Evolutionary conservation across 2,888 invertebrate species (phyloP).

Genomic region (Acanthosoma haemorrhoidale): DNA sequence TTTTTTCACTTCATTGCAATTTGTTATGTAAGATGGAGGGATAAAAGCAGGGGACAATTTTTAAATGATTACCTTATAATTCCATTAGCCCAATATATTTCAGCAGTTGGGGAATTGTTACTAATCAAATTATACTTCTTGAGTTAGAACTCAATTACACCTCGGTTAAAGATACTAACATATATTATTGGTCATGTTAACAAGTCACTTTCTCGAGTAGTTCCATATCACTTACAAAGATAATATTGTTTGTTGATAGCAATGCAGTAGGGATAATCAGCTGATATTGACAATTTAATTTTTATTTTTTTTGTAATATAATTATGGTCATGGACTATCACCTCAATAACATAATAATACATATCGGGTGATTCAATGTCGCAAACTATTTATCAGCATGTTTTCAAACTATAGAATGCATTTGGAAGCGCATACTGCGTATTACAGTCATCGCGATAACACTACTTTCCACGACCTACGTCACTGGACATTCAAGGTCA

Average conservation of each 20-base stretch:
- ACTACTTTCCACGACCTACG: conserved; percentile 37
- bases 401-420: neutral
- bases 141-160: too few species aligned
- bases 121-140: too few species aligned
- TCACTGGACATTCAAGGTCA: conserved; percentile 38
- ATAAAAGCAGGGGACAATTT: too few species aligned
- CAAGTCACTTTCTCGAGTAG: neutral
- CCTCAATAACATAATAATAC: neutral
- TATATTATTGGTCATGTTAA: too few species aligned
- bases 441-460: conserved; percentile 25
- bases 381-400: too few species aligned
- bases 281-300: neutral
- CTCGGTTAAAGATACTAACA: too few species aligned
- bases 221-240: conserved; percentile 3
- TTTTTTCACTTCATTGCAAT: too few species aligned
- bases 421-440: conserved; percentile 14
- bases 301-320: too few species aligned
- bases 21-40: too few species aligned
- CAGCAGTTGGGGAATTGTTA: too few species aligned
- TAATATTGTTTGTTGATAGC: neutral
- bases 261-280: neutral
- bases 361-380: neutral
- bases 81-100: too few species aligned
- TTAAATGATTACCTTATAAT: too few species aligned
- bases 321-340: neutral